phyloP scores from a whole-genome alignment of 2,888 invertebrate genomes.

The Ormyrus labotus region DNA sequence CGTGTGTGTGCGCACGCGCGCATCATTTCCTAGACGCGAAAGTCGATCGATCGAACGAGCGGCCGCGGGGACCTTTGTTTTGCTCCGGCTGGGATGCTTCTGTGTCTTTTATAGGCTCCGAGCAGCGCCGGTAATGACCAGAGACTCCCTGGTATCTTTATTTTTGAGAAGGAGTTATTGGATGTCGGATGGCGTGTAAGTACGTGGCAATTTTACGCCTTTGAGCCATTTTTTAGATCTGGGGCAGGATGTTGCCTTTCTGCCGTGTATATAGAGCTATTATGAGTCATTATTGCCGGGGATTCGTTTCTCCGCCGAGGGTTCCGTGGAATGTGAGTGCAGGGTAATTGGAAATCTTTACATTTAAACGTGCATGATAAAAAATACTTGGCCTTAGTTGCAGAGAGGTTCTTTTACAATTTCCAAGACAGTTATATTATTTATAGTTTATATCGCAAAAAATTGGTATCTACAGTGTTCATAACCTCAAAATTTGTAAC shows the following conservation, averaged over 20 bases:
- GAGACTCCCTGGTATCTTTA: background rate
- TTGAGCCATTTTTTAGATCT: background rate
- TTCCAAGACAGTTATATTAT: too few relatives aligned
- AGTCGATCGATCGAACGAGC: constrained; percentile 27
- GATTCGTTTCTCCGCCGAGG: background rate
- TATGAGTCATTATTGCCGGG: background rate
- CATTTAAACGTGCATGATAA: too few relatives aligned
- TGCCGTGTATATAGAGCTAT: background rate
- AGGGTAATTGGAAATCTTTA: too few relatives aligned
- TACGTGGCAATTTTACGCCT: constrained; percentile 51
- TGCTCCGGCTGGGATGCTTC: constrained; percentile 16
- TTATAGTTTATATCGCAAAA: too few relatives aligned
- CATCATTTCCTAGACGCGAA: constrained; percentile 31
- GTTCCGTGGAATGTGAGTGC: background rate
- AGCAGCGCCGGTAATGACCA: constrained; percentile 24
- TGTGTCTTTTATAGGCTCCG: constrained; percentile 18
- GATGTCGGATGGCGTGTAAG: constrained; percentile 38
- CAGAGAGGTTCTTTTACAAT: too few relatives aligned
- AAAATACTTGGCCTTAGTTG: too few relatives aligned
- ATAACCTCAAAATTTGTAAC: too few relatives aligned
- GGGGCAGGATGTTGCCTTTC: background rate
- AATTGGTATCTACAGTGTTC: too few relatives aligned
- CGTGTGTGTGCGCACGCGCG: background rate
- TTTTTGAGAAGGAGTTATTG: constrained; percentile 10
- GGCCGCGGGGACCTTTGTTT: constrained; percentile 10